Base-by-base conservation (phyloP, 2,797 vertebrate species). In the Brachyalestes nurse region DNA sequence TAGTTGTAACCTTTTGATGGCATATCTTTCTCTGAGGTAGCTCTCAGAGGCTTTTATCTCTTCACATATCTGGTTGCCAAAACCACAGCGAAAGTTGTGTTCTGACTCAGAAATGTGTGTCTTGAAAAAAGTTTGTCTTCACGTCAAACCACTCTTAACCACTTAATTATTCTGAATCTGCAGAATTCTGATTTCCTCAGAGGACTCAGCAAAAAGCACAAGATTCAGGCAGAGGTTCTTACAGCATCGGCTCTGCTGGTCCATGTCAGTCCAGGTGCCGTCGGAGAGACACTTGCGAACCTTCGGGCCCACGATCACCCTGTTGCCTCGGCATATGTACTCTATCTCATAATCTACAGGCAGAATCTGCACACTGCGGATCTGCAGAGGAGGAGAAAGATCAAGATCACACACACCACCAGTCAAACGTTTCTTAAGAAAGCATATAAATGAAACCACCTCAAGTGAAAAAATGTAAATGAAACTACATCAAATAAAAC, bases 311-410 rank as follows among this genome's bases (percentile, higher is more conserved):
- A 96, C 94, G 13, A 98, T 95, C 87, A 96, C 95, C 9, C 96
- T 91, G 88, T 96, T 96, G 6, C 95, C 95, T 45, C 97, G 91
- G 86, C 97, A 98, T 83, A 98, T 97, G 83, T 97, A 98, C 89
- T 98, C 97, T 6, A 98, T 97, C 93, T 98, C 97, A 67, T 98
- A 98, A 92, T 97, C 96, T 87, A 97, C 94, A 0, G 97, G 97
- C 67, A 98, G 94, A 87, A 96, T 94, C 87, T 95, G 93, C 45
- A 97, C 96, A 25, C 94, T 96, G 85, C 95, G 96, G 87, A 97
- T 97, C 94, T 97, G 86, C 55, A 84, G 58, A 80, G 55, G 19
- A 71, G 72, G 13, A 17, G 12, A 71, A 34, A 51, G 4, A 49
- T 13, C 23, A 28, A 14, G 4, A 45, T 71, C 28, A 58, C 12